phyloP scores from a whole-genome alignment of 2,797 vertebrate genomes.

The Centropyge bicolor region DNA sequence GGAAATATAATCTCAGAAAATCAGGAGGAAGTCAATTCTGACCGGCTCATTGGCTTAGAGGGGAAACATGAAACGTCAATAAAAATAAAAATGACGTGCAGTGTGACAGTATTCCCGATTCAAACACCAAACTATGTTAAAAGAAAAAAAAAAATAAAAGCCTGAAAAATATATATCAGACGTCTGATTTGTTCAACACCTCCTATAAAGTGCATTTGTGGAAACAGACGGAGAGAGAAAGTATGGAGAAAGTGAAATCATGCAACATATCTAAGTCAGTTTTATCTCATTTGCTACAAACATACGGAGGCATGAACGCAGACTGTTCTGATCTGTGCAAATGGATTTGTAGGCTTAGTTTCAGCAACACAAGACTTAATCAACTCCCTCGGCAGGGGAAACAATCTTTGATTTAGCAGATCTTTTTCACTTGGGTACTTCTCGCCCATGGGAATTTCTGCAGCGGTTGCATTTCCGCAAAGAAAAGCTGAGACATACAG shows the following conservation, averaged over 20 bases:
- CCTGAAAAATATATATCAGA: background rate
- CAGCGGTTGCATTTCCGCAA: slow-evolving; percentile 27
- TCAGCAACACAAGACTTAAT: slow-evolving; percentile 67
- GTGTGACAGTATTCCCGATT: background rate
- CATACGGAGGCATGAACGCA: slow-evolving; percentile 39
- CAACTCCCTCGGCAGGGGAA: slow-evolving; percentile 60
- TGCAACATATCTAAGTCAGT: slow-evolving; percentile 38
- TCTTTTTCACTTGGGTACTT: slow-evolving; percentile 56
- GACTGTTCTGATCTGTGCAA: slow-evolving; percentile 58
- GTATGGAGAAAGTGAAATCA: slow-evolving; percentile 28
- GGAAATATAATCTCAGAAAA: slow-evolving; percentile 48
- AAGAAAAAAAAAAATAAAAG: background rate
- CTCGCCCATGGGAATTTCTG: slow-evolving; percentile 49
- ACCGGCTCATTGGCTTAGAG: slow-evolving; percentile 34
- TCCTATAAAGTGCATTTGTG: slow-evolving; percentile 10
- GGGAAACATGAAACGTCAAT: slow-evolving; percentile 33
- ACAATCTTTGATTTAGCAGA: slow-evolving; percentile 65
- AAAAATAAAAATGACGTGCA: slow-evolving; percentile 36
- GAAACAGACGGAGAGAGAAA: slow-evolving; percentile 24
- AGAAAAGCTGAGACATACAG: slow-evolving; percentile 18
- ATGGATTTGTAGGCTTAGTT: slow-evolving; percentile 72
- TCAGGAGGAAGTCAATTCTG: slow-evolving; percentile 33
- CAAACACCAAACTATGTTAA: slow-evolving; percentile 1
- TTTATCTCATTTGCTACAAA: slow-evolving; percentile 57
- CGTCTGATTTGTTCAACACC: background rate